Percentiles rank a stretch among this genome's conserved stretches.
These are phyloP conservation scores for Cyprinodon tularosa DNA, from an alignment of 2,113 vertebrate genomes.

Conservation along the genomic window DNA sequence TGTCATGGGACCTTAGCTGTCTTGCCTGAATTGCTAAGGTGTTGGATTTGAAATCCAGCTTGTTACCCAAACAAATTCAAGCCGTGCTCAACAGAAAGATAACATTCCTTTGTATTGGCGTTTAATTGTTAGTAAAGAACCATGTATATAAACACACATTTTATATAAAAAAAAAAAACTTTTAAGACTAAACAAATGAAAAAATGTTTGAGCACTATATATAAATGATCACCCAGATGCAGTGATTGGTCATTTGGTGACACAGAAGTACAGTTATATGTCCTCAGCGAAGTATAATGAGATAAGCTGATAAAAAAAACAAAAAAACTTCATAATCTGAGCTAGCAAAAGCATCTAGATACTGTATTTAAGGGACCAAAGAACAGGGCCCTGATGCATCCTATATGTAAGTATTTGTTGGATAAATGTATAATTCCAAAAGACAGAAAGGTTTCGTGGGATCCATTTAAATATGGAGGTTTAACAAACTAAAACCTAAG, in stretches of 20 bases:
- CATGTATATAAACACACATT: neutral
- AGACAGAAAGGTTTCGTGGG: too few species aligned
- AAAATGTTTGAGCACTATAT: neutral
- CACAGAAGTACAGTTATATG: too few species aligned
- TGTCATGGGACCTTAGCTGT: neutral
- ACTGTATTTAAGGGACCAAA: neutral
- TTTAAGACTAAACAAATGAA: too few species aligned
- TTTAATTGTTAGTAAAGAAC: neutral
- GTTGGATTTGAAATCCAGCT: too few species aligned
- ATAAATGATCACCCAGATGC: neutral
- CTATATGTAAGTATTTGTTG: neutral
- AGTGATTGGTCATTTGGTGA: too few species aligned
- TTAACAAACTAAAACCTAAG: too few species aligned
- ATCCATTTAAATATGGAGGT: too few species aligned
- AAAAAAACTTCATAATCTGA: neutral
- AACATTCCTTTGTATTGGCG: neutral
- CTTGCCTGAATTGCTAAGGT: too few species aligned
- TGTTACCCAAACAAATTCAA: neutral
- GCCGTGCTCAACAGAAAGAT: too few species aligned
- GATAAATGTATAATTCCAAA: too few species aligned
- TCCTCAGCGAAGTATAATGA: too few species aligned
- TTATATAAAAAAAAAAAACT: neutral
- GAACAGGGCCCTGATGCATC: neutral
- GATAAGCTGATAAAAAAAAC: too few species aligned
- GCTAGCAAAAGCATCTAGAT: neutral